Conservation (phyloP, 2,113 vertebrate genomes). For the Eretmochelys imbricata region DNA sequence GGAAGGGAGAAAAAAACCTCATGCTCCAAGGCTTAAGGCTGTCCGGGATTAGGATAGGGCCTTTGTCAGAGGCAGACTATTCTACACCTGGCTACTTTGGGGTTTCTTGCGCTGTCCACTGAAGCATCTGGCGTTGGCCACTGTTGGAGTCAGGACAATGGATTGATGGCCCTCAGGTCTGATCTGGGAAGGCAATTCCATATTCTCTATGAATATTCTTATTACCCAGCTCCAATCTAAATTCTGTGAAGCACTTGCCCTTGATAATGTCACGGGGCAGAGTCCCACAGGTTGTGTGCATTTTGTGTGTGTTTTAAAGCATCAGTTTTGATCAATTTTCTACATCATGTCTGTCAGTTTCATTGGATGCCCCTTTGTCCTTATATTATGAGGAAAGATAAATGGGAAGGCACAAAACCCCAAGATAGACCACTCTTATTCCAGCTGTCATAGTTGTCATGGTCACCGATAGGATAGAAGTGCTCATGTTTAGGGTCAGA, state of each 20-base stretch:
- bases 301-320: accelerated
- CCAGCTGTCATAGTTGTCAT: neutral
- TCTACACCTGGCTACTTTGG: neutral
- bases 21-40: neutral
- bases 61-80: neutral
- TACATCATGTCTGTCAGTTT: too few species aligned
- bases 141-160: neutral
- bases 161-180: neutral
- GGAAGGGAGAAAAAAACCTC: accelerated
- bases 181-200: neutral
- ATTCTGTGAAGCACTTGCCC: neutral
- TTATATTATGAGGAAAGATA: neutral
- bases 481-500: neutral
- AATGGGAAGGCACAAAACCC: neutral
- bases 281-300: neutral
- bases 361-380: neutral
- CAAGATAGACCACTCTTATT: neutral
- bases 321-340: neutral
- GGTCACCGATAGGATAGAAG: neutral
- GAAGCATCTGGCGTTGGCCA: too few species aligned
- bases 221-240: neutral
- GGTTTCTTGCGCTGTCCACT: neutral
- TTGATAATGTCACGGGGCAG: accelerated
- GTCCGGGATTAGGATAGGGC: neutral
- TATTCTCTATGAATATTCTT: neutral